Conservation (phyloP, 2,888 invertebrate genomes). For the Leistus spinibarbis region DNA sequence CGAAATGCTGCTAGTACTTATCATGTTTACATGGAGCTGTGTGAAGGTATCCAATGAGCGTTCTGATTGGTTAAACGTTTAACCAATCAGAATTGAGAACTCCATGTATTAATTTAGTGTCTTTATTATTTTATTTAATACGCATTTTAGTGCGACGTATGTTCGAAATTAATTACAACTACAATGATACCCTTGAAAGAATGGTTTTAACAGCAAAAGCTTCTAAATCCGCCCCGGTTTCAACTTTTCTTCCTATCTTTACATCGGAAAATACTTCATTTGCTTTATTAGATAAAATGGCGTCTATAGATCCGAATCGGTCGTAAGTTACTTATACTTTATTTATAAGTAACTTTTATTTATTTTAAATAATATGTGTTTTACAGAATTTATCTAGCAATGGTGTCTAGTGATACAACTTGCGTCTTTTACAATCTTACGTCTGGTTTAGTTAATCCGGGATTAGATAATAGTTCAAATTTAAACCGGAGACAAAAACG, state of each 20-base stretch:
- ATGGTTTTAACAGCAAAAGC: constrained; percentile 57
- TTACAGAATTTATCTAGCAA: constrained; percentile 52
- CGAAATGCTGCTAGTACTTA: constrained; percentile 58
- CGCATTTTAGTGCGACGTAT: constrained; percentile 55
- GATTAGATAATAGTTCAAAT: constrained; percentile 46
- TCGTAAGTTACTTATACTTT: constrained; percentile 30
- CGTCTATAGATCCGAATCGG: constrained; percentile 21
- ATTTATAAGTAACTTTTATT: not conserved
- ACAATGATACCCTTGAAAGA: constrained; percentile 52
- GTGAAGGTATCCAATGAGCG: constrained; percentile 57
- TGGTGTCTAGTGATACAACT: constrained; percentile 58
- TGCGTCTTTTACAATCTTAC: constrained; percentile 59
- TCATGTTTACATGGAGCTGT: constrained; percentile 63
- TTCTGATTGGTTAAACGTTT: constrained; percentile 11
- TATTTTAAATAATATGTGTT: constrained; percentile 22
- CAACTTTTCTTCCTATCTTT: constrained; percentile 58
- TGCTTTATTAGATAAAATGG: constrained; percentile 50
- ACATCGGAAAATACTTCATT: constrained; percentile 54
- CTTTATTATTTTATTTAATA: constrained; percentile 15
- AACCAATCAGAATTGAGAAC: not conserved
- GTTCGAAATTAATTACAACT: constrained; percentile 59
- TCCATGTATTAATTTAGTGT: too few species aligned
- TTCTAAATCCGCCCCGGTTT: constrained; percentile 49
- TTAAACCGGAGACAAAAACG: constrained; percentile 47
- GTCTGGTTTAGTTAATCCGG: constrained; percentile 50